Evolutionary conservation across 2,113 vertebrate species (phyloP), one percentile per base, ranked within the genome.

Genomic region (Engraulis encrasicolus): DNA sequence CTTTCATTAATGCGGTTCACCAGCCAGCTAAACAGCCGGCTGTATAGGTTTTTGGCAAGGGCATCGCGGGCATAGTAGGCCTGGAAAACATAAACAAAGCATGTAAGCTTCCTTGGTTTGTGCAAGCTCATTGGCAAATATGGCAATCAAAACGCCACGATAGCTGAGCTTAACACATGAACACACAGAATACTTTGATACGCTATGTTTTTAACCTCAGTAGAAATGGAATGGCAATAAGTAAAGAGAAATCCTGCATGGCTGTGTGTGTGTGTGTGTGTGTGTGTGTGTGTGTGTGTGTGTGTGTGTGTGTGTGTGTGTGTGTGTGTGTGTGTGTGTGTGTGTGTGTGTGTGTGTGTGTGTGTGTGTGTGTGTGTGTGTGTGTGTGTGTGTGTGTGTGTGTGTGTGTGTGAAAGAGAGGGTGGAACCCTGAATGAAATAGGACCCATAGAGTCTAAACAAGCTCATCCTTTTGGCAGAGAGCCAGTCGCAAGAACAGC

Each of bases 31-130:
- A 99, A 99, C 74, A 99, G 91, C 0, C 98, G 97, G 83, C 96
- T 99, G 90, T 99, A 99, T 80, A 99, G 95, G 86, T 99, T 99
- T 94, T 99, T 99, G 90, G 98, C 98, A 87, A 99, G 95, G 77
- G 98, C 98, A 89, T 99, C 98, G 27, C 98, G 96, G 80, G 98
- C 98, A 0, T 99, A 99, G 89, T 99, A 99, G 83, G 98, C 98
- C 98, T 99, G 88, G 83, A 71, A 89, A 17, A 27, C 15, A 40
- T 6, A 40, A 23, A 45, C 38, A 19, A 78, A 83, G 6, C 20
- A 7, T 27, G 7, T 66, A 12, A 66, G 27, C 58, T 11, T 66
- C 58, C 6, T 11, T 23, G 27, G 7, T 66, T 14, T n/a, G 31
- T 48, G 78, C 20, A 78, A 81, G 77, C 77, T 45, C 38, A 6